Base-by-base conservation (phyloP, 2,888 invertebrate species). In the Cephus spinipes region DNA sequence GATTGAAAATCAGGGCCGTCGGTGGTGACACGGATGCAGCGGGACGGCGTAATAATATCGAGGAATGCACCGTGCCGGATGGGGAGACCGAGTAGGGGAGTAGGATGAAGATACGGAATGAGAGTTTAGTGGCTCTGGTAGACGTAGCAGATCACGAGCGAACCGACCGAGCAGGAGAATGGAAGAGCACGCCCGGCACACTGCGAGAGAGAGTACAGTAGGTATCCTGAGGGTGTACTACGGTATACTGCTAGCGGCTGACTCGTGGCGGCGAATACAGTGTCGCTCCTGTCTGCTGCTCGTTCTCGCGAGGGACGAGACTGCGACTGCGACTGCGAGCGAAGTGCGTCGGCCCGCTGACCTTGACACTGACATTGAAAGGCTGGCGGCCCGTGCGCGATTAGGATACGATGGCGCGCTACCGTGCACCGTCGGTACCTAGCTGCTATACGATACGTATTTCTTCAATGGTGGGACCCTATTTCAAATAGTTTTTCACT, bases 351-450 rank as follows among this genome's bases (percentile, higher is more conserved):
- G 89, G 87, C 89, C 90, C 85, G 89, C 87, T 89, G 91, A 90
- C 91, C 91, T 91, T 91, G 91, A 91, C 91, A 91, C 88, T 91
- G 91, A 91, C 91, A 91, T 90, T 91, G 90, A 86, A 83, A 83
- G 83, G 69, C 73, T 73, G 78, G 79, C 79, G 81, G 80, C 81
- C 80, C 83, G 81, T 76, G 83, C 32, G 69, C 69, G 69, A 69
- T 69, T 32, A 69, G 69, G 69, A 30, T 15, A 69, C 69, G 69
- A 40, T 40, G 40, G 15, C 15, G 40, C 15, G 40, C 40, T 40
- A 40, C 40, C 40, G 40, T 40, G 40, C 15, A 40, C 15, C 40
- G 40, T 40, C 40, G 40, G 40, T 40, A 40, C 15, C 40, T 40
- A 40, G 40, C 40, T 15, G 40, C 40, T 40, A 15, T 15, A 40